Conservation (phyloP, 2,888 invertebrate species). For the Bimastos eiseni region DNA sequence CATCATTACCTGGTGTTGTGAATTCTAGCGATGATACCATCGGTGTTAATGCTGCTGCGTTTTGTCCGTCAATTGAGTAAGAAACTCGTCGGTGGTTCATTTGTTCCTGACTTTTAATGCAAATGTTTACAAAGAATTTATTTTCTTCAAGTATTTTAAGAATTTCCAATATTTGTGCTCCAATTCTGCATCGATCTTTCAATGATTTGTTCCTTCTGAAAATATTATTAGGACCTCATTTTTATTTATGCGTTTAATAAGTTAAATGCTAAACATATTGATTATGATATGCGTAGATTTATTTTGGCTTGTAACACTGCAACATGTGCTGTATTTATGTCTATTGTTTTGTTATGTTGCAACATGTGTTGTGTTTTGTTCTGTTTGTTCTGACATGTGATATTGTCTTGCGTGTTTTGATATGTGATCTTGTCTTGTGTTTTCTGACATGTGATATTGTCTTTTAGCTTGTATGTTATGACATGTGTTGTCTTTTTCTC, state of each 20-base stretch:
- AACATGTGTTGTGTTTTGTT: no score
- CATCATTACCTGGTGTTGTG: neutral
- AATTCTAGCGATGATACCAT: neutral
- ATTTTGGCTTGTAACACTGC: no score
- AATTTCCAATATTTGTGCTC: neutral
- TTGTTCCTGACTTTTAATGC: neutral
- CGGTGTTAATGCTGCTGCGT: neutral
- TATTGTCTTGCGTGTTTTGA: no score
- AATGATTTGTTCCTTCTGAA: neutral
- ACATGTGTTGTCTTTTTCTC: no score
- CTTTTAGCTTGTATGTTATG: neutral
- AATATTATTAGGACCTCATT: neutral
- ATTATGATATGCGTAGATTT: no score
- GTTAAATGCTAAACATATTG: neutral
- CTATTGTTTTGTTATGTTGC: no score
- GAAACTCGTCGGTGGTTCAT: constrained; percentile 1
- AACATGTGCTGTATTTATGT: no score
- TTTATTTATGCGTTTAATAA: neutral
- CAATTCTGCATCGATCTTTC: neutral
- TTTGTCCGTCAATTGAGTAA: constrained; percentile 8
- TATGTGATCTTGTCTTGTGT: no score
- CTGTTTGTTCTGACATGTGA: no score
- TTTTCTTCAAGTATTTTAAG: neutral
- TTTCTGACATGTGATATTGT: neutral
- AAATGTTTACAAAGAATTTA: neutral